phyloP scores from a whole-genome alignment of 2,113 vertebrate species.

The Nothocercus julius region DNA sequence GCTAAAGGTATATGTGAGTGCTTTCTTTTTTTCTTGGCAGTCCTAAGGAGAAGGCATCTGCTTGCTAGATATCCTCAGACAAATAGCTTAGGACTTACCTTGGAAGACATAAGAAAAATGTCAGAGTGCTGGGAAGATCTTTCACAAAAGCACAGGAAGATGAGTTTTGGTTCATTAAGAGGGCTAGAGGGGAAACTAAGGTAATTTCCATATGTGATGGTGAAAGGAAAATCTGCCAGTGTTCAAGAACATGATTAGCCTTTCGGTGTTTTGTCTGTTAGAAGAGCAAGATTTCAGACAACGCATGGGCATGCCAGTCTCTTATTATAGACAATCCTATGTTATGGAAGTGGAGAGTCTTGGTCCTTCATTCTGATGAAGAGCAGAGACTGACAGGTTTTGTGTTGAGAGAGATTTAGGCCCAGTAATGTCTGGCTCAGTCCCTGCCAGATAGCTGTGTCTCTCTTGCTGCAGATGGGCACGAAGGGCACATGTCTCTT shows the following conservation, averaged over 20 bases:
- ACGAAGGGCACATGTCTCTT: background rate
- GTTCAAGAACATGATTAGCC: background rate
- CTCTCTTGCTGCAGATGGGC: conserved; percentile 9
- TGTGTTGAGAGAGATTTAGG: background rate
- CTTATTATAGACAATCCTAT: background rate
- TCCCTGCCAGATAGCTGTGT: background rate
- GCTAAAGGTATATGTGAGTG: rapidly evolving
- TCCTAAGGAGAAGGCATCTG: background rate
- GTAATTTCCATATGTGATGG: background rate
- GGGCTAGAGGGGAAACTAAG: background rate
- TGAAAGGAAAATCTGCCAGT: background rate
- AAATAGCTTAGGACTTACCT: background rate
- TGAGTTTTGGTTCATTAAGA: background rate
- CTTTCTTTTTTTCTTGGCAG: background rate
- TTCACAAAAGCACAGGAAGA: background rate
- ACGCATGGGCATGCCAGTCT: background rate
- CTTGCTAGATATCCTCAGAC: background rate
- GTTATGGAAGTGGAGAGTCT: background rate
- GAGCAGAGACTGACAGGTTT: background rate
- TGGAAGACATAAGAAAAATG: background rate
- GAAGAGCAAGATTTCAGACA: background rate
- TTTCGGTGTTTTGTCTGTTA: background rate
- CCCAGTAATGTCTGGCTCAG: background rate
- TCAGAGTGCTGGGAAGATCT: background rate
- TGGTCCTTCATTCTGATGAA: background rate